Conservation (phyloP, 2,797 vertebrate species). For the Sorex maritimensis region DNA sequence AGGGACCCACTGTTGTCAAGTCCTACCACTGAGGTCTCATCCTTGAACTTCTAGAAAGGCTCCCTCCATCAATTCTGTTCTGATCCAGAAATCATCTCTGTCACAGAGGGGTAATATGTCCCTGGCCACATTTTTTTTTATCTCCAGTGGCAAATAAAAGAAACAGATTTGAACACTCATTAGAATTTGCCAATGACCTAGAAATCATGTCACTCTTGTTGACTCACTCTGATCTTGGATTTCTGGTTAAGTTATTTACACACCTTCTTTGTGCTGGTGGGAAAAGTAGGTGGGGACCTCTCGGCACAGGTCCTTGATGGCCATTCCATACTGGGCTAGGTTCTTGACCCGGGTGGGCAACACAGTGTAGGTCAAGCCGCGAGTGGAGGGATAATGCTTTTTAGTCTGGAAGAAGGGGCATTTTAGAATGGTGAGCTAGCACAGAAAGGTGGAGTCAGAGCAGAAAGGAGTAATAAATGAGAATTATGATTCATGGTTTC, state of each 20-base stretch:
- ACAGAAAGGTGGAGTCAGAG: too few relatives aligned
- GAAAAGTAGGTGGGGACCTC: conserved; percentile 80
- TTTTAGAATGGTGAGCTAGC: neutral
- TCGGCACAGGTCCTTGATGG: conserved; percentile 78
- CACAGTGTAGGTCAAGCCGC: conserved; percentile 73
- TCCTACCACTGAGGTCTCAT: neutral
- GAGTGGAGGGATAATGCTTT: conserved; percentile 51
- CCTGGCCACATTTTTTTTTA: neutral
- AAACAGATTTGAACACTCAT: neutral
- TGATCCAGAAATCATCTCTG: neutral
- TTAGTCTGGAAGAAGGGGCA: conserved; percentile 24
- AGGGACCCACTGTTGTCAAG: neutral
- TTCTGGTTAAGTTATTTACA: conserved; percentile 53
- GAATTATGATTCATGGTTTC: neutral
- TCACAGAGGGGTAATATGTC: neutral
- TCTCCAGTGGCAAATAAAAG: neutral
- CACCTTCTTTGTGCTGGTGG: conserved; percentile 74
- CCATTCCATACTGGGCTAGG: conserved; percentile 72
- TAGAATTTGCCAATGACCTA: conserved; percentile 12
- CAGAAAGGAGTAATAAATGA: neutral
- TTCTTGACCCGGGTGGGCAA: conserved; percentile 77
- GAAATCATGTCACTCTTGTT: neutral
- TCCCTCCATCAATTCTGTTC: neutral
- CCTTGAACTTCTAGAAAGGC: neutral
- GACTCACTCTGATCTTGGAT: neutral